Percentiles rank a stretch among this genome's conserved stretches.
phyloP scores from a whole-genome alignment of 2,888 invertebrate species.

The Nematopogon swammerdamellus region DNA sequence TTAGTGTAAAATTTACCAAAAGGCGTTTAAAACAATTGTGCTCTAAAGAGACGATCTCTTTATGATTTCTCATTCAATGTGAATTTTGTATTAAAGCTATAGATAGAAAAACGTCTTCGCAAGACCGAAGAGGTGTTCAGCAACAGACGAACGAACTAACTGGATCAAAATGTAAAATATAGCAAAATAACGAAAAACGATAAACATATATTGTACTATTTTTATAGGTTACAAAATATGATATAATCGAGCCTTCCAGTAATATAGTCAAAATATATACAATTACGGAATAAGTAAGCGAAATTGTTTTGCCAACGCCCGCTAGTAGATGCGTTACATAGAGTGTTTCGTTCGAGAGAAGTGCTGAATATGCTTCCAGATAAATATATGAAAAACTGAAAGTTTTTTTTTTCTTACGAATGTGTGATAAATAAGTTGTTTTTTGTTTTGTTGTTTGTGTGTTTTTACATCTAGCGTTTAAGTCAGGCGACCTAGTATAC shows the following conservation, averaged over 20 bases:
- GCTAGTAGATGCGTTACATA: background rate
- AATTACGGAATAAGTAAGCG: background rate
- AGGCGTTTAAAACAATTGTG: too few relatives aligned
- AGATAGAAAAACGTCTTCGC: too few relatives aligned
- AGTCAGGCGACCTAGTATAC: background rate
- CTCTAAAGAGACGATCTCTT: too few relatives aligned
- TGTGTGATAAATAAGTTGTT: conserved; percentile 54
- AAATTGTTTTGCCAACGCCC: background rate
- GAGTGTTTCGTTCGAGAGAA: background rate
- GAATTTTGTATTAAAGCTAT: too few relatives aligned
- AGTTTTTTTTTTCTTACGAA: conserved; percentile 34
- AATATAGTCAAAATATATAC: conserved; percentile 38
- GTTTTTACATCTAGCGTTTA: conserved; percentile 33
- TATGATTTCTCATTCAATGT: too few relatives aligned
- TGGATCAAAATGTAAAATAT: background rate
- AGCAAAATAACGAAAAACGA: background rate
- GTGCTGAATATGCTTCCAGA: conserved; percentile 32
- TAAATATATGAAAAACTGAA: conserved; percentile 27
- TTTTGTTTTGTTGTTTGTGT: conserved; percentile 52
- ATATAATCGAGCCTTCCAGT: conserved; percentile 56
- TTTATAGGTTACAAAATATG: conserved; percentile 51
- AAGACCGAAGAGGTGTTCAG: too few relatives aligned
- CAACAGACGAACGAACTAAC: too few relatives aligned
- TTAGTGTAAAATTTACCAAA: too few relatives aligned
- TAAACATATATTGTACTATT: conserved; percentile 27